Evolutionary conservation across 2,888 invertebrate species (phyloP).

Genomic region (Cordilura impudica): DNA sequence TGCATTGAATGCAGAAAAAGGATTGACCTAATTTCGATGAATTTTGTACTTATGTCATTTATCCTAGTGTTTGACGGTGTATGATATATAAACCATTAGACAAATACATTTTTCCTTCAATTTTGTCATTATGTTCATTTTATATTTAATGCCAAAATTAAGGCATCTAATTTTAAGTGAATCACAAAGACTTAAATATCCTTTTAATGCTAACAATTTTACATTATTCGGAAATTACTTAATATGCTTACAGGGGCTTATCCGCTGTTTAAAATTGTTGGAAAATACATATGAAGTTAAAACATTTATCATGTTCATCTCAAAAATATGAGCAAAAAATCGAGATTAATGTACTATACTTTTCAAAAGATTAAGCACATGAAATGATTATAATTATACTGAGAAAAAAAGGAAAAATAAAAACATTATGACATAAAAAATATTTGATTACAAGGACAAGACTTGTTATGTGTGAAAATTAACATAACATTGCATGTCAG

Average conservation of each 20-base stretch:
- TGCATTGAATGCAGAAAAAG: too few relatives aligned
- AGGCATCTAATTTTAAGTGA: too few relatives aligned
- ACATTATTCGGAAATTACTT: neutral
- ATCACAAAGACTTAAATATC: neutral
- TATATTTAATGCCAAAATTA: too few relatives aligned
- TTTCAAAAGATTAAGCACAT: conserved; percentile 42
- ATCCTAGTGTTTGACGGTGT: too few relatives aligned
- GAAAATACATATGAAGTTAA: neutral
- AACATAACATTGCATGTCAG: neutral
- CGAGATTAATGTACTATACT: conserved; percentile 21
- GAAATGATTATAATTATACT: conserved; percentile 30
- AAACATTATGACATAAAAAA: conserved; percentile 24
- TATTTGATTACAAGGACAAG: conserved; percentile 20
- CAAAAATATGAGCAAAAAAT: conserved; percentile 4
- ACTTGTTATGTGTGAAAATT: neutral
- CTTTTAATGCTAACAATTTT: neutral
- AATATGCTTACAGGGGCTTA: neutral
- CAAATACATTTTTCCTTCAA: too few relatives aligned
- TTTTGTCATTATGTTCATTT: too few relatives aligned
- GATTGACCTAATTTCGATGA: too few relatives aligned
- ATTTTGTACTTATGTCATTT: too few relatives aligned
- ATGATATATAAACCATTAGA: too few relatives aligned
- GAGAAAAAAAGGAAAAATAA: neutral
- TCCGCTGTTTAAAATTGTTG: neutral
- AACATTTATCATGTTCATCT: conserved; percentile 1